Evolutionary conservation across 2,797 vertebrate species (phyloP), one percentile per base, ranked within the genome.

Genomic region (Argya squamiceps): DNA sequence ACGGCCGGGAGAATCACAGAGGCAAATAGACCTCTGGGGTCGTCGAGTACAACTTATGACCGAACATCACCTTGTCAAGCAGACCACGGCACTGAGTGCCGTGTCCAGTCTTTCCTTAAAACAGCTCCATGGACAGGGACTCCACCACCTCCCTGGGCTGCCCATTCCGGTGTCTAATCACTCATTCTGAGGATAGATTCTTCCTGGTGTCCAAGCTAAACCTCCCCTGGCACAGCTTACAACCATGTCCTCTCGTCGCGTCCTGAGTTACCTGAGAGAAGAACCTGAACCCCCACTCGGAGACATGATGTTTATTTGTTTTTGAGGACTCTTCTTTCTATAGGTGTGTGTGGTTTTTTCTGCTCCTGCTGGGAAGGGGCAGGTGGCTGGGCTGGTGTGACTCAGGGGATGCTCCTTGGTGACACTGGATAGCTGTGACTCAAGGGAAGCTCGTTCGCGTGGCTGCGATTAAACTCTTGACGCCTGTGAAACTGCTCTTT

Each of bases 221-320:
- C 30, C 21, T 52, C 15, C 17, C 11, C 24, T 58, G 30, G 39
- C 53, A 16, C 30, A 52, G 39, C 24, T 39, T 27, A 19, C 13
- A 37, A 15, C 11, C 26, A 3, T 2, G 9, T 20, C 7, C 15
- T 52, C 24, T 65, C 1, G 0, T 46, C 15, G 3, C 23, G 7
- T 34, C 50, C 18, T 0, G 4, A n/a, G 44, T 24, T 44, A n/a
- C 24, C 29, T 32, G 50, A 24, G 17, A 30, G 17, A 34, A 39
- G 30, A 84, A 12, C 18, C 52, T 23, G 52, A 27, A 27, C 15
- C 5, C 5, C 18, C 12, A 24, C 10, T 9, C 1, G 1, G 30
- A 18, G 36, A 34, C 5, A 10, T 11, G 11, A 2, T 29, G 23
- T 59, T 63, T 20, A 1, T 50, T 44, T 50, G 6, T 9, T 69